Evolutionary conservation across 2,888 invertebrate genomes (phyloP).

Genomic region (Pemphredon lugubris): DNA sequence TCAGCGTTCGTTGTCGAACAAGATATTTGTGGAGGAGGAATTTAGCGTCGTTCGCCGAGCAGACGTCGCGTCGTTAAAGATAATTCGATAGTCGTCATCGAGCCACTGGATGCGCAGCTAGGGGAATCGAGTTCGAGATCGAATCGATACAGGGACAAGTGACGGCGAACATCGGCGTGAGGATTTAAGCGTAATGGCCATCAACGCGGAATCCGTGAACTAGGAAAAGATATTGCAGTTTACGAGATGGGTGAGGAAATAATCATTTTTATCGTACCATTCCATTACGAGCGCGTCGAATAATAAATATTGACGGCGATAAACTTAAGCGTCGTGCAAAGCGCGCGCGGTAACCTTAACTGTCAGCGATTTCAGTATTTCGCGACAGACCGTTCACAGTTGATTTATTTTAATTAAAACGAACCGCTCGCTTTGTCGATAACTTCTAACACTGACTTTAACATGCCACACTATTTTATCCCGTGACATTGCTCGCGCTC

Average conservation of each 20-base stretch:
- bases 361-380: not conserved
- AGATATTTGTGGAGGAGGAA: constrained; percentile 39
- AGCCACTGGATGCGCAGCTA: constrained; percentile 20
- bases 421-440: too few species aligned
- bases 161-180: constrained; percentile 10
- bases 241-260: constrained; percentile 32
- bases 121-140: constrained; percentile 18
- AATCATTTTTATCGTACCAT: not conserved
- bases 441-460: too few species aligned
- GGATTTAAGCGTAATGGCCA: constrained; percentile 35
- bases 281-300: not conserved
- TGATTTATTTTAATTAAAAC: too few species aligned
- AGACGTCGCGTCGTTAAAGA: constrained; percentile 21
- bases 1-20: constrained; percentile 4
- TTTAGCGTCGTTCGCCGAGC: constrained; percentile 7
- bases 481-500: not conserved
- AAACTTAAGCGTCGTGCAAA: constrained; percentile 10
- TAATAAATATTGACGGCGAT: constrained; percentile 9
- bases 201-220: not conserved
- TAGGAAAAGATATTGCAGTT: not conserved
- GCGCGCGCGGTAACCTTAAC: not conserved
- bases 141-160: constrained; percentile 33
- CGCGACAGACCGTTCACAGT: not conserved
- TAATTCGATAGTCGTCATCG: constrained; percentile 53
- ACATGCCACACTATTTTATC: too few species aligned